Conservation (phyloP, 2,888 invertebrate genomes). For the Gisinianus flammeolus region DNA sequence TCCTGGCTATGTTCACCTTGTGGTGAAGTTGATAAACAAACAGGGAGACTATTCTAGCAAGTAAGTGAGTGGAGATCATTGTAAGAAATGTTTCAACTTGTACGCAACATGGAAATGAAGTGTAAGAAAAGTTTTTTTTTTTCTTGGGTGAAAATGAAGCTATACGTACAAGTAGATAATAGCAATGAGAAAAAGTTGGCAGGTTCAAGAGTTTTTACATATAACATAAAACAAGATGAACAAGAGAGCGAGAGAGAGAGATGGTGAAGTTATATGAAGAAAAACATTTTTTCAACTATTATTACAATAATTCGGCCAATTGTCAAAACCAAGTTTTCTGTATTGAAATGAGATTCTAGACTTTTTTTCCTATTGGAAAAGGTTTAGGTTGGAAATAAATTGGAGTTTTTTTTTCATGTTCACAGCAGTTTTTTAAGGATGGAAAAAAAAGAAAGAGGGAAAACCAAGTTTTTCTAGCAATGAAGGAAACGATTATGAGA, state of each 20-base stretch:
- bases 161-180: too few species aligned
- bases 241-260: background rate
- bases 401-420: background rate
- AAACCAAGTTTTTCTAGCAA: slow-evolving; percentile 7
- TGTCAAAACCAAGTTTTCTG: background rate
- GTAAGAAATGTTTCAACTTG: too few species aligned
- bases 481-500: slow-evolving; percentile 46
- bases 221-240: slow-evolving; percentile 1
- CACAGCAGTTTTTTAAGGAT: too few species aligned
- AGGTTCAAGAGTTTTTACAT: too few species aligned
- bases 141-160: too few species aligned
- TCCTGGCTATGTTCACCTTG: too few species aligned
- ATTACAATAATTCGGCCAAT: slow-evolving; percentile 22
- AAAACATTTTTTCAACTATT: slow-evolving; percentile 4
- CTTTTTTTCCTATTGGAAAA: background rate
- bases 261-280: too few species aligned
- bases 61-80: background rate
- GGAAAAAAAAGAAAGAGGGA: too few species aligned
- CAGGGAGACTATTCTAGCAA: background rate
- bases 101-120: too few species aligned
- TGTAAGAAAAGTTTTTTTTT: too few species aligned
- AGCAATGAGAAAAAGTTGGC: too few species aligned
- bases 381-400: too few species aligned
- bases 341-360: slow-evolving; percentile 19
- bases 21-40: background rate